Evolutionary conservation across 2,888 invertebrate species (phyloP), one percentile per base, ranked within the genome.

Genomic region (Eupelmus urozonus): DNA sequence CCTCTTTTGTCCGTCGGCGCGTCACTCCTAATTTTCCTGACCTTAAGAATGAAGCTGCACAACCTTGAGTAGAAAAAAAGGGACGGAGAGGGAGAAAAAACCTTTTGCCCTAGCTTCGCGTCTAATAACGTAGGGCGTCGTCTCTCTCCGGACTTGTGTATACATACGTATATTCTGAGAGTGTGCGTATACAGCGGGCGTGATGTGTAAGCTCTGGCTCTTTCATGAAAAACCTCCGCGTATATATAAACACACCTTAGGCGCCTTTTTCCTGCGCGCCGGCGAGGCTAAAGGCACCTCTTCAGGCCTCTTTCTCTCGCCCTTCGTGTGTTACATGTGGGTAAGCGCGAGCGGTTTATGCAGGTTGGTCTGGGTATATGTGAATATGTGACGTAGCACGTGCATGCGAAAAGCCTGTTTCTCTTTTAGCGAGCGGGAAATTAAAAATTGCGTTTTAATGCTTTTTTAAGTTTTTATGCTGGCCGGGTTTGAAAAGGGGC

Each of bases 61-160:
- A 59, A 71, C 29, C 65, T 62, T 51, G 51, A 49, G 13, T 16
- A 16, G 40, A 20, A 55, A 9, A 16, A n/a, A 29, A 51, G 34
- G 63, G 25, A 20, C 11, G 51, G 0, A 20, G n/a, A 18, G 20
- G 11, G 29, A 11, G 23, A 27, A 66, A 51, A 18, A 11, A 45
- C 4, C 23, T 18, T 59, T 45, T 34, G 45, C 55, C 23, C 13
- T 55, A 20, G 49, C 16, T 25, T 27, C 53, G 42, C 77, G 23
- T 77, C 34, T 66, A 77, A 77, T 67, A 67, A 71, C 70, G 16
- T 66, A 72, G 72, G 77, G 72, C 72, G 60, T 72, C 77, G 59
- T 65, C 62, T 57, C 63, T 60, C 62, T 29, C n/a, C 55, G 62
- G 62, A 69, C 27, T 11, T 18, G 13, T 18, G 42, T 18, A 16